Evolutionary conservation across 2,888 invertebrate genomes (phyloP).

Genomic region (Blastobasis adustella): DNA sequence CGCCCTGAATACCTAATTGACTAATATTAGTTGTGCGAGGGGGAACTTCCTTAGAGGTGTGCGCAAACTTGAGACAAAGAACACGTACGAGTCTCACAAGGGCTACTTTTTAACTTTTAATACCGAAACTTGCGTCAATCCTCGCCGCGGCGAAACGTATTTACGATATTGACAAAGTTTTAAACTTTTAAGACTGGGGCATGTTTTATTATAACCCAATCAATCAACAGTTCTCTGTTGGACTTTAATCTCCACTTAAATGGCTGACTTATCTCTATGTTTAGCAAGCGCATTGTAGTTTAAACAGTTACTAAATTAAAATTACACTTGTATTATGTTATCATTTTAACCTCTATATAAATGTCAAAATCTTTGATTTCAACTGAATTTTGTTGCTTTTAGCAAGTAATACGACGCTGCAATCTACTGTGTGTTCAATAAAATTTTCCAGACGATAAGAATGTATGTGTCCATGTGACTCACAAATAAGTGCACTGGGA

Average conservation of each 20-base stretch:
- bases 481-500: conserved; percentile 22
- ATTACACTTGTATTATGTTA: too few relatives aligned
- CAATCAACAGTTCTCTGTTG: too few relatives aligned
- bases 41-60: conserved; percentile 65
- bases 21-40: conserved; percentile 67
- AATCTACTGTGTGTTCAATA: too few relatives aligned
- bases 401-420: too few relatives aligned
- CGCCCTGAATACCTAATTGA: conserved; percentile 72
- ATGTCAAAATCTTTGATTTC: too few relatives aligned
- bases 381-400: too few relatives aligned
- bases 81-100: conserved; percentile 57
- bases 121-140: conserved; percentile 33
- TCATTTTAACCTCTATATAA: too few relatives aligned
- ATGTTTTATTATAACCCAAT: too few relatives aligned
- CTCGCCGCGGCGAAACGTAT: conserved; percentile 7
- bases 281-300: too few relatives aligned
- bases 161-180: conserved; percentile 12
- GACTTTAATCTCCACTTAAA: too few relatives aligned
- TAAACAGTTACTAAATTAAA: too few relatives aligned
- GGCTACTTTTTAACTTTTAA: conserved; percentile 61
- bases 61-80: conserved; percentile 66
- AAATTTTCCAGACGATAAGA: not conserved
- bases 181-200: conserved; percentile 5
- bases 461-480: conserved; percentile 19
- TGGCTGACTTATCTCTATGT: too few relatives aligned